Evolutionary conservation across 2,113 vertebrate genomes (phyloP), one percentile per base, ranked within the genome.

Genomic region (Gorsachius goisagi): DNA sequence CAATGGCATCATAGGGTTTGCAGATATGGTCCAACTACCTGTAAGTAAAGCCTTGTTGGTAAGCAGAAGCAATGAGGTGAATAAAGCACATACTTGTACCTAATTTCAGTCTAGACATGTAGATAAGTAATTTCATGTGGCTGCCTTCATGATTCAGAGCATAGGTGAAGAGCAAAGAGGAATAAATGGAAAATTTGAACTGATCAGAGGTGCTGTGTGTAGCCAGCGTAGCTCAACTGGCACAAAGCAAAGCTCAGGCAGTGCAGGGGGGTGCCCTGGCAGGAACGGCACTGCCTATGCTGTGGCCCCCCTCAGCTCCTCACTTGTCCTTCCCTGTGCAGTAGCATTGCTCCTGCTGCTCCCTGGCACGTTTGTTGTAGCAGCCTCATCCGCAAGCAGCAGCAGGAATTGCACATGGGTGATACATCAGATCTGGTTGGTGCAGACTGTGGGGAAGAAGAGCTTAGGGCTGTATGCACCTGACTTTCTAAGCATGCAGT

Each of bases 131-230:
- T 26, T 56, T 79, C 27, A 9, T 5, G 2, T 45, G 63, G 7
- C 32, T 89, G 26, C 14, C 63, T 82, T 89, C 45, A 33, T 44
- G 66, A 58, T 68, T 80, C 56, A 68, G 59, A 88, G 16, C 0
- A 0, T n/a, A 50, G 16, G 9, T 56, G 52, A 86, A 71, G 15
- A 56, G 9, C 1, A 5, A 45, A 81, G 50, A 76, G 9, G 50
- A 66, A 68, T 0, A 12, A 10, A 27, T 8, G 20, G 68, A 90
- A 86, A 47, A 53, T 80, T 3, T 60, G 37, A 69, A 33, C 47
- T 0, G 1, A 9, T 52, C 1, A 1, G 12, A 56, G 32, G 22
- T 0, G 0, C 22, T 66, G 9, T 35, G 32, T 9, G 18, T 8
- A 30, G 15, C 35, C n/a, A 67, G 41, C 3, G 2, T 6, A 10